These are phyloP conservation scores for Chelmon rostratus DNA, from an alignment of 2,797 vertebrate species.

Conservation along the genomic window DNA sequence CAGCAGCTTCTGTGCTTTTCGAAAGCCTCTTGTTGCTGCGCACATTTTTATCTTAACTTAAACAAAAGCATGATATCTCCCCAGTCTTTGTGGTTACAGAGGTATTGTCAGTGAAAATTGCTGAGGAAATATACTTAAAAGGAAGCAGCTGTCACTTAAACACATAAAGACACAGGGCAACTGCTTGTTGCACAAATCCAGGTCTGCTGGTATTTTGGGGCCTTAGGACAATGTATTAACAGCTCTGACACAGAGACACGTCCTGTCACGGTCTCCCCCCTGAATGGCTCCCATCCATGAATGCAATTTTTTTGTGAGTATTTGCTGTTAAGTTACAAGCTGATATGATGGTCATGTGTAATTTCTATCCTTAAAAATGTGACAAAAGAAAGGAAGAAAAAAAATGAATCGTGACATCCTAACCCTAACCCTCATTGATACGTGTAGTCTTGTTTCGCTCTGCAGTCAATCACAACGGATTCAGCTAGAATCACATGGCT, in stretches of 20 bases:
- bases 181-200: constrained; percentile 1
- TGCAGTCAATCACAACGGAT: constrained; percentile 32
- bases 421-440: constrained; percentile 3
- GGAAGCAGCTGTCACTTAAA: constrained; percentile 6
- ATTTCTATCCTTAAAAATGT: constrained; percentile 7
- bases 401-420: background rate
- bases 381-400: background rate
- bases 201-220: background rate
- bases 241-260: background rate
- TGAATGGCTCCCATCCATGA: background rate
- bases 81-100: background rate
- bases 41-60: background rate
- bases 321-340: background rate
- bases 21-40: constrained; percentile 1
- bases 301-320: background rate
- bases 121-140: constrained; percentile 12
- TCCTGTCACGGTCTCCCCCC: background rate
- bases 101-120: constrained; percentile 19
- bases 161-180: constrained; percentile 15
- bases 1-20: constrained; percentile 7
- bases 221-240: background rate
- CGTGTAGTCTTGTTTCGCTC: constrained; percentile 18
- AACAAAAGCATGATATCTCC: constrained; percentile 1
- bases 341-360: background rate
- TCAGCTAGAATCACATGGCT: constrained; percentile 26